Conservation (phyloP, 2,113 vertebrate genomes). For the Sterna hirundo region DNA sequence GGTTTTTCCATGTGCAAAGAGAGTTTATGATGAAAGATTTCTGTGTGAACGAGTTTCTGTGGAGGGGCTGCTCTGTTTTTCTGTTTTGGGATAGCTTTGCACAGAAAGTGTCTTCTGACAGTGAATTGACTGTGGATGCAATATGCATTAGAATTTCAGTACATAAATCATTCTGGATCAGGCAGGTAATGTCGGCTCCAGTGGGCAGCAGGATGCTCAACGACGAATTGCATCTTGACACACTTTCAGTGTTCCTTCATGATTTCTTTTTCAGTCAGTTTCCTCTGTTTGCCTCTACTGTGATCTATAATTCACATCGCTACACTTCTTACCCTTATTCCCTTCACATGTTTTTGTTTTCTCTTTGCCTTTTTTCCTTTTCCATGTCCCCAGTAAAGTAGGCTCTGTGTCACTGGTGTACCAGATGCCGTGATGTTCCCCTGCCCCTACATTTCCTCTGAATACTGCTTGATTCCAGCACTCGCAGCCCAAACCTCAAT, state of each 20-base stretch:
- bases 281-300: not conserved
- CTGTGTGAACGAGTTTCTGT: not conserved
- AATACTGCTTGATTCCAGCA: not conserved
- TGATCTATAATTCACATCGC: not conserved
- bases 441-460: not conserved
- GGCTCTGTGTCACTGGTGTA: not conserved
- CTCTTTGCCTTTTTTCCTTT: not conserved
- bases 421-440: not conserved
- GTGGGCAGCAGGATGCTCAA: not conserved
- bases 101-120: not conserved
- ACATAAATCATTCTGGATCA: conserved; percentile 1
- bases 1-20: not conserved
- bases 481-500: not conserved
- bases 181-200: not conserved
- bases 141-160: not conserved
- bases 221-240: not conserved
- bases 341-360: fast-evolving
- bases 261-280: conserved; percentile 3
- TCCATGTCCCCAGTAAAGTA: not conserved
- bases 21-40: not conserved
- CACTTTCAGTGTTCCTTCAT: not conserved
- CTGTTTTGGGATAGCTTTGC: not conserved
- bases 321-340: not conserved
- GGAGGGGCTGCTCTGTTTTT: not conserved
- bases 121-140: not conserved